These are phyloP conservation scores for Ellobius talpinus DNA, from an alignment of 2,113 vertebrate species.

Conservation along the genomic window DNA sequence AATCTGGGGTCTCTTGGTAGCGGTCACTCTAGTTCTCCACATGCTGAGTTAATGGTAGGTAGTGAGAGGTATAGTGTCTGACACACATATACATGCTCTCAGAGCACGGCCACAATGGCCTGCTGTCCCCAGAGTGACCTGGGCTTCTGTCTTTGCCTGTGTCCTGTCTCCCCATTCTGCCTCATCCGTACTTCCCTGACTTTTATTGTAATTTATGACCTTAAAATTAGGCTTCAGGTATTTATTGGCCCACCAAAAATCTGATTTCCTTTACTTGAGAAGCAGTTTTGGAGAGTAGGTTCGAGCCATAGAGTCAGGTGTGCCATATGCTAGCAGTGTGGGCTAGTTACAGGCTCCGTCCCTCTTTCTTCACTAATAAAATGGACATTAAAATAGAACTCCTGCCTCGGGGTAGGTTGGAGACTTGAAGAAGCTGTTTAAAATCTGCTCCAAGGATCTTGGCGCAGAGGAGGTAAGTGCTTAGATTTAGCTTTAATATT, in stretches of 20 bases:
- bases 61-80: background rate
- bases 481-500: slow-evolving; percentile 37
- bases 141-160: background rate
- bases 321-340: background rate
- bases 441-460: slow-evolving; percentile 24
- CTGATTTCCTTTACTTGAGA: slow-evolving; percentile 17
- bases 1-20: background rate
- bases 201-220: slow-evolving; percentile 43
- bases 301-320: background rate
- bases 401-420: background rate
- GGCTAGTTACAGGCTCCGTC: background rate
- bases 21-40: background rate
- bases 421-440: background rate
- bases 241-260: slow-evolving; percentile 2
- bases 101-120: background rate
- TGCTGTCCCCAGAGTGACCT: background rate
- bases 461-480: background rate
- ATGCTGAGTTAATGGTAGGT: background rate
- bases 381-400: background rate
- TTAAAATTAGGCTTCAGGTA: background rate
- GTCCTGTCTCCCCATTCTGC: background rate
- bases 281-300: background rate
- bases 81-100: background rate
- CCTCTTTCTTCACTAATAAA: background rate
- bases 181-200: background rate